Conservation (phyloP, 2,113 vertebrate genomes). For the Axis porcinus region DNA sequence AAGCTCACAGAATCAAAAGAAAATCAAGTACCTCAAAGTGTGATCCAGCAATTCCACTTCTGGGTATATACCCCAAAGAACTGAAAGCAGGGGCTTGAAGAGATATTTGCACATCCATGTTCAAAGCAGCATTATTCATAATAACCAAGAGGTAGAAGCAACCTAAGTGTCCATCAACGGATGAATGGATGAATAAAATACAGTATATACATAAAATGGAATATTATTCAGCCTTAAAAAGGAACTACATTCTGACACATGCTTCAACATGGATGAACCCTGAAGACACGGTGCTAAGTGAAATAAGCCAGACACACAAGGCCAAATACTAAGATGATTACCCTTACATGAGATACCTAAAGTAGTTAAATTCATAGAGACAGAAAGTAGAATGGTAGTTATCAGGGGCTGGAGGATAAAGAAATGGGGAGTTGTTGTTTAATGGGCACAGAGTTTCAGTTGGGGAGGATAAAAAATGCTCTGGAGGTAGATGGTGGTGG, state of each 20-base stretch:
- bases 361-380: not conserved
- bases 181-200: not conserved
- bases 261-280: not conserved
- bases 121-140: not conserved
- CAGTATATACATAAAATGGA: rapidly evolving
- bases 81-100: not conserved
- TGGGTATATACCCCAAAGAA: not conserved
- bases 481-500: not conserved
- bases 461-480: not conserved
- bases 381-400: not conserved
- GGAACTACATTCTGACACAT: not conserved
- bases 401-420: rapidly evolving
- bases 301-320: not conserved
- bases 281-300: not conserved
- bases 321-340: rapidly evolving
- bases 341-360: not conserved
- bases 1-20: constrained; percentile 1
- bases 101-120: not conserved
- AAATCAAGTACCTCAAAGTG: not conserved
- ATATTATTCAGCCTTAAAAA: not conserved
- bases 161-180: not conserved
- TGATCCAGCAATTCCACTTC: not conserved
- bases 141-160: not conserved
- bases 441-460: not conserved
- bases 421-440: not conserved